Evolutionary conservation across 2,797 vertebrate species (phyloP).

Genomic region (Mormyrus proboscirostris): DNA sequence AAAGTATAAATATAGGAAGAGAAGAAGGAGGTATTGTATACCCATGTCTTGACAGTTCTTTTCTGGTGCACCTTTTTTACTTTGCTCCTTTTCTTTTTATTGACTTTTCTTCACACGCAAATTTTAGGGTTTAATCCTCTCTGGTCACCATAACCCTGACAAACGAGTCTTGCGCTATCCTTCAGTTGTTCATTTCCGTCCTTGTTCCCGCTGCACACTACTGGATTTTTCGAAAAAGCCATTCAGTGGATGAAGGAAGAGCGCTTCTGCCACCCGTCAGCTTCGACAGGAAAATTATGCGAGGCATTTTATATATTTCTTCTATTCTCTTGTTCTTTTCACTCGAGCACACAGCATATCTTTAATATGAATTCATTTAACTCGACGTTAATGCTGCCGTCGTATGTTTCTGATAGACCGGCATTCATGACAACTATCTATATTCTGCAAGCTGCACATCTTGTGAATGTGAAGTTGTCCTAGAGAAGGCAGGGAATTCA

Average conservation of each 20-base stretch:
- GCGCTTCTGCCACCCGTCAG: constrained; percentile 20
- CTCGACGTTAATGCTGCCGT: constrained; percentile 49
- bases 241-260: constrained; percentile 24
- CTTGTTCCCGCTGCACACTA: constrained; percentile 23
- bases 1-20: constrained; percentile 56
- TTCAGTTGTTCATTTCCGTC: constrained; percentile 29
- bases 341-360: constrained; percentile 13
- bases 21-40: constrained; percentile 65
- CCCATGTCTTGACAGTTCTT: constrained; percentile 54
- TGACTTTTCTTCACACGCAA: not conserved
- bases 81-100: not conserved
- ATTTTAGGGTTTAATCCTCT: constrained; percentile 17
- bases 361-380: constrained; percentile 19
- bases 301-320: constrained; percentile 10
- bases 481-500: constrained; percentile 39
- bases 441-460: constrained; percentile 29
- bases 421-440: constrained; percentile 29
- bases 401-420: constrained; percentile 42
- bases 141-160: constrained; percentile 17
- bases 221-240: constrained; percentile 25
- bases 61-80: not conserved
- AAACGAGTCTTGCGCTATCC: constrained; percentile 27
- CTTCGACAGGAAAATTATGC: constrained; percentile 4
- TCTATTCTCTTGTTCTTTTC: not conserved
- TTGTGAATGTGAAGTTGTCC: constrained; percentile 39